These are phyloP conservation scores for Xiphophorus hellerii DNA, from an alignment of 2,113 vertebrate species.

Conservation along the genomic window DNA sequence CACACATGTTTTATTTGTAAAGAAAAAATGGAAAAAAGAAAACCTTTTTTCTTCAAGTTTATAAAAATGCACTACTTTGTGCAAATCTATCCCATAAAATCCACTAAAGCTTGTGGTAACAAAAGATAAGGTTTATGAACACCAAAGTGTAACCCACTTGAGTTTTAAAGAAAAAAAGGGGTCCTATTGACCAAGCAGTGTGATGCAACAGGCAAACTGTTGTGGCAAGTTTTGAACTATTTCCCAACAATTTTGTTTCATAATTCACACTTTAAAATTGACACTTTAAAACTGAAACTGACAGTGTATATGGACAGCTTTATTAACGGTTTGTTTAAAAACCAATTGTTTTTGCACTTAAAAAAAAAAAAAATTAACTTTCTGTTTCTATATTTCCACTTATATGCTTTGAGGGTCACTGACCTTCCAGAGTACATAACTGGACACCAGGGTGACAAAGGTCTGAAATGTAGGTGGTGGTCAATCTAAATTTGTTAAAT, in stretches of 20 bases:
- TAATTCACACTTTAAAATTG: slow-evolving; percentile 2
- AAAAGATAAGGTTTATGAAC: no score
- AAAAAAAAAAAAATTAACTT: background rate
- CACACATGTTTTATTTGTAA: no score
- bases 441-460: slow-evolving; percentile 3
- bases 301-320: background rate
- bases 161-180: no score
- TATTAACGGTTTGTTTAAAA: background rate
- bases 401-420: slow-evolving; percentile 1
- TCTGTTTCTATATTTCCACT: background rate
- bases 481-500: background rate
- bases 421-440: background rate
- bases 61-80: no score
- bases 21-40: no score
- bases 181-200: slow-evolving; percentile 49
- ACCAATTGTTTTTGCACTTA: background rate
- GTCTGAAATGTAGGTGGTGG: background rate
- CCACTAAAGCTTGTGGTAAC: no score
- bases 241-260: slow-evolving; percentile 39
- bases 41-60: no score
- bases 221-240: slow-evolving; percentile 24
- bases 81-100: no score
- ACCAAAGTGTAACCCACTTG: no score
- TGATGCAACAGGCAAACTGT: slow-evolving; percentile 71
- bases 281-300: background rate